phyloP scores from a whole-genome alignment of 2,888 invertebrate genomes.

The Pediacus dermestoides region DNA sequence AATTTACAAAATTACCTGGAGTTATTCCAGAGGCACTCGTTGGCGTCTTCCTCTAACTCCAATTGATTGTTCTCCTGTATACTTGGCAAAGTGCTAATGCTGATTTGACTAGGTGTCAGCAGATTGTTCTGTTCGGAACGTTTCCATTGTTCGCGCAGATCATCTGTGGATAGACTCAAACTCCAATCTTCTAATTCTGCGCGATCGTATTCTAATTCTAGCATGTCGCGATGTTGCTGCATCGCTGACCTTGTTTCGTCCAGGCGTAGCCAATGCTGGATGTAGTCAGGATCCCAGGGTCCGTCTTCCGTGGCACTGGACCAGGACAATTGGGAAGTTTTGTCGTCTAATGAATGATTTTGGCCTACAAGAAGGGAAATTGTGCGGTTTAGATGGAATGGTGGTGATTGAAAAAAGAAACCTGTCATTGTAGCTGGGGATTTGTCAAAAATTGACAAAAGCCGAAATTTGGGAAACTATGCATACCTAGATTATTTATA shows the following conservation, averaged over 20 bases:
- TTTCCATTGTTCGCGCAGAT: conserved; percentile 54
- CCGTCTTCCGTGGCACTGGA: conserved; percentile 59
- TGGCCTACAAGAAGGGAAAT: conserved; percentile 39
- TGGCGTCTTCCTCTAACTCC: conserved; percentile 70
- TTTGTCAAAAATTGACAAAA: no score
- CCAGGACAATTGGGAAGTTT: conserved; percentile 53
- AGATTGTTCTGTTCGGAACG: conserved; percentile 40
- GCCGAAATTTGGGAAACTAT: no score
- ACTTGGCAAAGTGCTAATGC: conserved; percentile 64
- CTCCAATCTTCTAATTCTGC: conserved; percentile 79
- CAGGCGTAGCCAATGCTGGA: conserved; percentile 71
- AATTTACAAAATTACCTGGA: conserved; percentile 56
- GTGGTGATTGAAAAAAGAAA: conserved; percentile 1
- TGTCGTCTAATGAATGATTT: conserved; percentile 39
- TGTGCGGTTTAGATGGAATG: conserved; percentile 10
- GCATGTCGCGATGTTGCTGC: conserved; percentile 64
- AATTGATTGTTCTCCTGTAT: conserved; percentile 70
- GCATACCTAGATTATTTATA: no score
- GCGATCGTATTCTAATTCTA: conserved; percentile 70
- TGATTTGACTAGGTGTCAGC: conserved; percentile 64
- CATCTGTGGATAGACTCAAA: conserved; percentile 67
- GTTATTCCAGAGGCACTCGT: conserved; percentile 72
- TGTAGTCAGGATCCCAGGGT: conserved; percentile 68
- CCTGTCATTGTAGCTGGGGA: no score
- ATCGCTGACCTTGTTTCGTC: conserved; percentile 68